These are phyloP conservation scores for Cerceris rybyensis DNA, from an alignment of 2,888 invertebrate species.

Conservation along the genomic window DNA sequence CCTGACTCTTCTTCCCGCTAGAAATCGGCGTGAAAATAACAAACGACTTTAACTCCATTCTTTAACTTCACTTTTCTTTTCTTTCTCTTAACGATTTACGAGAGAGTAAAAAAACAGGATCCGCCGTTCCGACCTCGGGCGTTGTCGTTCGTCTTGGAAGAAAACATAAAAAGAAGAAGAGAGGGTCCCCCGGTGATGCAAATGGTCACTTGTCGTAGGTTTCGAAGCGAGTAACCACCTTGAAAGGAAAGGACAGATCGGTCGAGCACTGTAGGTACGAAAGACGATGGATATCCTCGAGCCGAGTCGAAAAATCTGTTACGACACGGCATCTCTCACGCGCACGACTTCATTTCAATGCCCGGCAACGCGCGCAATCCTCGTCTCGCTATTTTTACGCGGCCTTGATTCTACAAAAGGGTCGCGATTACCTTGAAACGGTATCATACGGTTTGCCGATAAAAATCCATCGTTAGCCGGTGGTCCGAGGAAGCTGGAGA, in stretches of 20 bases:
- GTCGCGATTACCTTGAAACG: constrained; percentile 49
- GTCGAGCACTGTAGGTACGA: neutral
- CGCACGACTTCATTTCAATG: constrained; percentile 33
- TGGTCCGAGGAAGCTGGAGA: neutral
- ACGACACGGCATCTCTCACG: constrained; percentile 13
- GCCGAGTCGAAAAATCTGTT: constrained; percentile 17
- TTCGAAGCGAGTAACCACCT: constrained; percentile 14
- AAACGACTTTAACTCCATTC: constrained; percentile 6
- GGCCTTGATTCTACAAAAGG: constrained; percentile 53
- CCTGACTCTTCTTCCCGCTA: neutral
- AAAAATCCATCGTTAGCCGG: constrained; percentile 23
- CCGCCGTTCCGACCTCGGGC: neutral
- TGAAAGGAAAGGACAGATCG: constrained; percentile 22
- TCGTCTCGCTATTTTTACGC: constrained; percentile 43
- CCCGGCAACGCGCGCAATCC: constrained; percentile 15
- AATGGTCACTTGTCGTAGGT: constrained; percentile 53
- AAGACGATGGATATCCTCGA: constrained; percentile 22
- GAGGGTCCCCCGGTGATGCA: constrained; percentile 12
- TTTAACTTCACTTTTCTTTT: no score
- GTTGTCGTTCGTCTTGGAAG: neutral
- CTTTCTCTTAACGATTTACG: no score
- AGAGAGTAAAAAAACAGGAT: neutral
- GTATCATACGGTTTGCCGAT: constrained; percentile 40
- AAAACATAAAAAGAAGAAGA: neutral
- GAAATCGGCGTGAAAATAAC: constrained; percentile 26